Percentiles rank a stretch among this genome's conserved stretches.
Evolutionary conservation across 2,797 vertebrate genomes (phyloP).

Genomic region (Artibeus jamaicensis): DNA sequence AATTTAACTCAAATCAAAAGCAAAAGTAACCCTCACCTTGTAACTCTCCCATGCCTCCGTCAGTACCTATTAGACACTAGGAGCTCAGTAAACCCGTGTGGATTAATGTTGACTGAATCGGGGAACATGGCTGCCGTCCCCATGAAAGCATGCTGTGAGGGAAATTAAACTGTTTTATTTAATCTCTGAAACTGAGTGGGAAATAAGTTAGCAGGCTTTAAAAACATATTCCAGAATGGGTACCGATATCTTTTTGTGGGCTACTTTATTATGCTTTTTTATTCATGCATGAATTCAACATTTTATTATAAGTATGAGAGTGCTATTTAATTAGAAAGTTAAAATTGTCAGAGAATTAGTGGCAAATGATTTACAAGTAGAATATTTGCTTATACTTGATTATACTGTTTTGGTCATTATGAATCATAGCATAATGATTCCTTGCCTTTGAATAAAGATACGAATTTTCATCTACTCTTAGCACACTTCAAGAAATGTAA

Average conservation of each 20-base stretch:
- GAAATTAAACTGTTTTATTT: background rate
- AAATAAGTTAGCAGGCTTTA: background rate
- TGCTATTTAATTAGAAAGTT: constrained; percentile 10
- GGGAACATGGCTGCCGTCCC: background rate
- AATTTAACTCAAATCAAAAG: background rate
- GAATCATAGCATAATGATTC: constrained; percentile 50
- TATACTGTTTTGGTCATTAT: constrained; percentile 46
- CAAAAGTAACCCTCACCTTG: background rate
- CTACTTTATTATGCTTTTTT: background rate
- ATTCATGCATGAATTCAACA: background rate
- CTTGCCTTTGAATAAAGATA: constrained; percentile 46
- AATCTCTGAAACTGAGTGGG: background rate
- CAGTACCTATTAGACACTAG: too few species aligned
- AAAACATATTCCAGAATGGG: background rate
- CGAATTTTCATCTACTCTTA: constrained; percentile 45
- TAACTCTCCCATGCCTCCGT: background rate
- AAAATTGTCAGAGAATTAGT: background rate
- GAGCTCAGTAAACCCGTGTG: background rate
- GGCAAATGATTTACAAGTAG: background rate
- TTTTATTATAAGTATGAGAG: background rate
- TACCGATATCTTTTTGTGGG: background rate
- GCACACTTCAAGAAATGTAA: constrained; percentile 53
- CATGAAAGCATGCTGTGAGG: background rate
- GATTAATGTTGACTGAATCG: background rate
- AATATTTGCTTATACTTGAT: constrained; percentile 23